Percentiles rank a stretch among this genome's conserved stretches.
Evolutionary conservation across 1,140 invertebrate genomes (phyloP).

Genomic region (Venturia canescens): DNA sequence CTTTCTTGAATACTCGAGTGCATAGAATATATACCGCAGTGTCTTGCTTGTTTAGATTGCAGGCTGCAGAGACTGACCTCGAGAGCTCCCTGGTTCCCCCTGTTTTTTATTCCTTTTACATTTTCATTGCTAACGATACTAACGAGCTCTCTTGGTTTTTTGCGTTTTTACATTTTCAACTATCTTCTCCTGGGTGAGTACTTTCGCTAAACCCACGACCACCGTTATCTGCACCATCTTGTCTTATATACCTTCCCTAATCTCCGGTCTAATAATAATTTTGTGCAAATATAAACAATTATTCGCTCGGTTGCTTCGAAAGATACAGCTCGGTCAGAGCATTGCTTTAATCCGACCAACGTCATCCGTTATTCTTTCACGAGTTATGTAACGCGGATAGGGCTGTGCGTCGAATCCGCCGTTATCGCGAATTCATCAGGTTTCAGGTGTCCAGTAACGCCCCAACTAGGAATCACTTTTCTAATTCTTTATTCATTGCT

Average conservation of each 20-base stretch:
- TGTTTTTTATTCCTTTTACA: background rate
- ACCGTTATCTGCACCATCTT: background rate
- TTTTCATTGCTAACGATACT: slow-evolving; percentile 2
- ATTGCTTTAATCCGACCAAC: slow-evolving; percentile 49
- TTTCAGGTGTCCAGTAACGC: slow-evolving; percentile 60
- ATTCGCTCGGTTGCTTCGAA: slow-evolving; percentile 38
- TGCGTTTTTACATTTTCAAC: background rate
- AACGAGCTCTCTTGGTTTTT: slow-evolving; percentile 35
- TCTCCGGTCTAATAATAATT: slow-evolving; percentile 39
- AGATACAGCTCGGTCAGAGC: background rate
- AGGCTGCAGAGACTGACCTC: too few relatives aligned
- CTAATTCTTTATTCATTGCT: too few relatives aligned
- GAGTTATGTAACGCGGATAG: background rate
- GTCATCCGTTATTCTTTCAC: background rate
- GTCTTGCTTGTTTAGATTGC: too few relatives aligned
- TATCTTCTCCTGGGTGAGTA: background rate
- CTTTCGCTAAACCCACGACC: background rate
- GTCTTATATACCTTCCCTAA: background rate
- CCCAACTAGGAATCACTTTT: background rate
- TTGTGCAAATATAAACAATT: slow-evolving; percentile 57
- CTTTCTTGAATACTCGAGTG: too few relatives aligned
- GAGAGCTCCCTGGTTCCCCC: background rate
- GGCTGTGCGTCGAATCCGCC: background rate
- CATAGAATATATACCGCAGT: too few relatives aligned
- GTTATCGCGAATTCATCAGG: background rate